Conservation (phyloP, 1,140 invertebrate species). For the Carcinoscorpius rotundicauda region DNA sequence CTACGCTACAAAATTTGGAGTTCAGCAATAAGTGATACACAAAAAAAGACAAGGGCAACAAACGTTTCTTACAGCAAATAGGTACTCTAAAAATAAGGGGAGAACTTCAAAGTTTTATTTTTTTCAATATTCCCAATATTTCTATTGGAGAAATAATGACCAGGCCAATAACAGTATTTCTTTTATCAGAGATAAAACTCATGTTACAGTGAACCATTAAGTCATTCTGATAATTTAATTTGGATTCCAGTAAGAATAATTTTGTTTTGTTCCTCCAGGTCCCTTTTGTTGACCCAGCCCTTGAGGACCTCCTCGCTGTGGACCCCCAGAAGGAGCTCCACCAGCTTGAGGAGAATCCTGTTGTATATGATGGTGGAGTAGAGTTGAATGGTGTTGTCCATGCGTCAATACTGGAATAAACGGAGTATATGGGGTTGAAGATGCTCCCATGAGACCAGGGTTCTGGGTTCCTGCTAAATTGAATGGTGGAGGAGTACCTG, state of each 20-base stretch:
- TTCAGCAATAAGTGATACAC: too few relatives aligned
- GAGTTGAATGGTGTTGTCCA: conserved; percentile 43
- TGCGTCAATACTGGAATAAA: conserved; percentile 60
- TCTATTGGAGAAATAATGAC: too few relatives aligned
- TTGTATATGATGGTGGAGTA: conserved; percentile 57
- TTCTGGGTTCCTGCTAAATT: conserved; percentile 56
- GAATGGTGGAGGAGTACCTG: conserved; percentile 67
- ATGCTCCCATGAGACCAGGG: conserved; percentile 47
- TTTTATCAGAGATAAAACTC: too few relatives aligned
- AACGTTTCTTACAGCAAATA: too few relatives aligned
- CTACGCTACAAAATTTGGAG: too few relatives aligned
- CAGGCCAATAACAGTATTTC: too few relatives aligned
- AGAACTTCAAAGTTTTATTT: too few relatives aligned
- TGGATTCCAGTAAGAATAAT: conserved; percentile 14
- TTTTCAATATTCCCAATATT: too few relatives aligned
- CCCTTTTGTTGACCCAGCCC: conserved; percentile 15
- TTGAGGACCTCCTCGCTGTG: conserved; percentile 15
- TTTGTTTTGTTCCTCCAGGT: conserved; percentile 10
- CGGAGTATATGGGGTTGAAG: conserved; percentile 44
- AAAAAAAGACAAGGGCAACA: too few relatives aligned
- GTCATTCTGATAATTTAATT: too few relatives aligned
- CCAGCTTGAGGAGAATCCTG: conserved; percentile 35
- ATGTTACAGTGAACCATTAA: too few relatives aligned
- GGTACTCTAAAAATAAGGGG: too few relatives aligned
- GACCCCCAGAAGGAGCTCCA: conserved; percentile 6